phyloP scores from a whole-genome alignment of 2,113 vertebrate genomes.

The Reinhardtius hippoglossoides region DNA sequence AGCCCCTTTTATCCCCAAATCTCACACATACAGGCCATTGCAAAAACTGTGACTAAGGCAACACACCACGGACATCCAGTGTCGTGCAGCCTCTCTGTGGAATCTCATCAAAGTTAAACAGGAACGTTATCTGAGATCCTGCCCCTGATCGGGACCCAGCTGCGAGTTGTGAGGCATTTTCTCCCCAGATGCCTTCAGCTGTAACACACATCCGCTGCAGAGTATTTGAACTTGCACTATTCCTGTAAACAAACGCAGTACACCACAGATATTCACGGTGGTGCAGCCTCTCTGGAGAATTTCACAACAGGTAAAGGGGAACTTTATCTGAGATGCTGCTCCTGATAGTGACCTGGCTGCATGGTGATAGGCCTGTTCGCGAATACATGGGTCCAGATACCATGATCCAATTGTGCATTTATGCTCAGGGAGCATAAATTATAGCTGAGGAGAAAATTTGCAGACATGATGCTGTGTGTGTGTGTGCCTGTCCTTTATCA shows the following conservation, averaged over 20 bases:
- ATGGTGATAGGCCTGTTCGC: slow-evolving; percentile 56
- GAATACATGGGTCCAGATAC: slow-evolving; percentile 51
- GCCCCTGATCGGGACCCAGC: neutral
- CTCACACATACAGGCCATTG: neutral
- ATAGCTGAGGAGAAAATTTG: slow-evolving; percentile 42
- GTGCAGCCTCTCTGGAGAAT: slow-evolving; percentile 69
- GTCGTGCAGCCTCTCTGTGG: neutral
- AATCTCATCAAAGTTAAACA: neutral
- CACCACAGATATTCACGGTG: slow-evolving; percentile 30
- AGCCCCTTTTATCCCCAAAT: neutral
- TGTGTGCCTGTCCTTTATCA: neutral
- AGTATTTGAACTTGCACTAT: slow-evolving; percentile 29
- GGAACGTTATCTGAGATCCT: neutral
- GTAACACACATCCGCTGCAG: slow-evolving; percentile 18
- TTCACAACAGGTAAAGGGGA: slow-evolving; percentile 64
- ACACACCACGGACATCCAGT: neutral
- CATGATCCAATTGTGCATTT: slow-evolving; percentile 49
- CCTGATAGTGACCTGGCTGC: slow-evolving; percentile 59
- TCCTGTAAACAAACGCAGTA: slow-evolving; percentile 50
- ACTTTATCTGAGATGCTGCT: slow-evolving; percentile 71
- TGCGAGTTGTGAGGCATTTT: slow-evolving; percentile 6
- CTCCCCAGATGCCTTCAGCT: slow-evolving; percentile 6
- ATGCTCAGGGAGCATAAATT: slow-evolving; percentile 48
- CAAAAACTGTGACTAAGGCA: neutral
- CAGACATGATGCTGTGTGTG: slow-evolving; percentile 1